A percentile compares a stretch with the other conserved stretches of the same genome.
phyloP scores from a whole-genome alignment of 2,888 invertebrate species.

The Microdon myrmicae region DNA sequence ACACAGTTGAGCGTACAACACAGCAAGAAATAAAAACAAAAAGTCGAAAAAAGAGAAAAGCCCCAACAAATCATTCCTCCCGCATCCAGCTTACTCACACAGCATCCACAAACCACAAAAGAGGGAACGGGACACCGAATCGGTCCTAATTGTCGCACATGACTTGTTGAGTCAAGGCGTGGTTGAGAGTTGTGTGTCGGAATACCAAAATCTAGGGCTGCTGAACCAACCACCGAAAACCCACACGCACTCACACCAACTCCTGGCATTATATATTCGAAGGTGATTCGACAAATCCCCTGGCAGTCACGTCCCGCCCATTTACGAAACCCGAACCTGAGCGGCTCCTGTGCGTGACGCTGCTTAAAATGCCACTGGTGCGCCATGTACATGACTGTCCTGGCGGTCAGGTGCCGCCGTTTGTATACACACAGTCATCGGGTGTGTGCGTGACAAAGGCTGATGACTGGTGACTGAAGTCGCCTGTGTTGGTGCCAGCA shows the following conservation, averaged over 20 bases:
- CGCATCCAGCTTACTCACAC: conserved; percentile 54
- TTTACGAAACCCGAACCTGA: conserved; percentile 61
- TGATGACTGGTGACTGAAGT: conserved; percentile 4
- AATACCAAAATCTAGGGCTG: conserved; percentile 49
- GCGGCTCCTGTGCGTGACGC: conserved; percentile 65
- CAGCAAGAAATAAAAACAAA: conserved; percentile 20
- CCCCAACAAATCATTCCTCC: conserved; percentile 64
- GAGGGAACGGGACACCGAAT: conserved; percentile 47
- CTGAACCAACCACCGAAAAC: conserved; percentile 26
- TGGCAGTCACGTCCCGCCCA: conserved; percentile 69
- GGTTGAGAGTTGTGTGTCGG: conserved; percentile 44
- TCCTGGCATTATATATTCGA: conserved; percentile 54
- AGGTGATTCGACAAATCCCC: conserved; percentile 55
- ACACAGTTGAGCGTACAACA: too few species aligned
- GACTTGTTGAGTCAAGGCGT: conserved; percentile 52
- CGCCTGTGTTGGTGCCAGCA: conserved; percentile 17
- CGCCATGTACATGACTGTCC: conserved; percentile 66
- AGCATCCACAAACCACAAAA: conserved; percentile 30
- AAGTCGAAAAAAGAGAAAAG: conserved; percentile 62
- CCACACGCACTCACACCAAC: conserved; percentile 37
- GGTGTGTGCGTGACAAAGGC: conserved; percentile 2
- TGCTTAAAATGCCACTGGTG: conserved; percentile 68
- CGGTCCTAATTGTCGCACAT: conserved; percentile 51
- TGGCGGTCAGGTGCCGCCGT: conserved; percentile 62
- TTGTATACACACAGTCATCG: conserved; percentile 37